Base-by-base conservation (phyloP, 2,113 vertebrate genomes). In the Garra rufa region DNA sequence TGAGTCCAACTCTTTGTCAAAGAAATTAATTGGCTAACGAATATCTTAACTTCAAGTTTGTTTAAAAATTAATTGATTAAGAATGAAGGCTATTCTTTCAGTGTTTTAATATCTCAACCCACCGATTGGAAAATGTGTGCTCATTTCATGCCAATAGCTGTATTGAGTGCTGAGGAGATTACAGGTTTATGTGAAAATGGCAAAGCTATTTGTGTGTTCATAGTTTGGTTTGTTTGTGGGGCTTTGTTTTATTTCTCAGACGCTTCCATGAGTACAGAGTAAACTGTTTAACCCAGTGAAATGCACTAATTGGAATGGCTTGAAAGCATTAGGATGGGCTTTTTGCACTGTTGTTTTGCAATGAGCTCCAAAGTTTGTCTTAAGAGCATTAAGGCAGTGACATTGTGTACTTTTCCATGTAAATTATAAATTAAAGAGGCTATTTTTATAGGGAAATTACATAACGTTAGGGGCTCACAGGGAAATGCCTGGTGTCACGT, bases 331-430 rank as follows among this genome's bases (percentile, higher is more conserved):
- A 14, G 28, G 4, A 38, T 24, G 44, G 44, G 44, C n/a, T 67
- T 48, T 70, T 71, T 74, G 24, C n/a, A 15, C 24, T 10, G 44
- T 75, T 75, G 71, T 50, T 75, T 50, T 75, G 73, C n/a, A 50
- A 74, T 15, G 15, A 74, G 19, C 73, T 50, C 26, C 24, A 75
- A 59, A 59, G 30, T 15, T 43, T 77, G 76, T 59, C 6, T 59
- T 14, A 43, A 78, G 76, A 61, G 15, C 73, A 30, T 75, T 50
- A 75, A 41, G n/a, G 30, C 76, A 59, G 48, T 17, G 21, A 78
- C 76, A 78, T 9, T 61, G 55, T 78, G 52, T 61, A 43, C 21
- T 30, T 50, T 75, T 50, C 26, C 43, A 46, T 4, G 14, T 50
- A 75, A 50, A 78, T 78, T 55, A 59, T 21, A 61, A 78, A 78